These are phyloP conservation scores for Deladenus siricidicola DNA, from an alignment of 2,888 invertebrate species.

Conservation along the genomic window DNA sequence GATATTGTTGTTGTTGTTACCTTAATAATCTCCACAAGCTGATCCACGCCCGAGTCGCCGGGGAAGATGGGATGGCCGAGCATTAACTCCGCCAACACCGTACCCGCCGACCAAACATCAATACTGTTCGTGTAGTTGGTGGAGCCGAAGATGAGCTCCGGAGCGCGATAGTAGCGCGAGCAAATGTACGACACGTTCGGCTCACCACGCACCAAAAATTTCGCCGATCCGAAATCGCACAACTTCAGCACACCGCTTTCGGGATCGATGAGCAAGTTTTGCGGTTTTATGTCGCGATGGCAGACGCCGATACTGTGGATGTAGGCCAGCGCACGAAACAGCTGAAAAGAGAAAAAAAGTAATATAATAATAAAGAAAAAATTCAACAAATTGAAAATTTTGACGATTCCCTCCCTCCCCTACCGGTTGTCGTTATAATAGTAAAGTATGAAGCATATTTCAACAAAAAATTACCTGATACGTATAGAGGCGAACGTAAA, in stretches of 20 bases:
- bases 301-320: slow-evolving; percentile 91
- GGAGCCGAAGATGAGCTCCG: slow-evolving; percentile 98
- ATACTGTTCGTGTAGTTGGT: slow-evolving; percentile 79
- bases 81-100: slow-evolving; percentile 55
- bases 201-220: slow-evolving; percentile 50
- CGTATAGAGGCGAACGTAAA: slow-evolving; percentile 7
- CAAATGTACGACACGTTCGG: slow-evolving; percentile 95
- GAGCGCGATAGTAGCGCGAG: slow-evolving; percentile 83
- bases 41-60: slow-evolving; percentile 72
- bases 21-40: slow-evolving; percentile 98
- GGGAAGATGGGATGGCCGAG: slow-evolving; percentile 98
- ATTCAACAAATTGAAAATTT: not conserved
- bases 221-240: slow-evolving; percentile 80
- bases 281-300: slow-evolving; percentile 99
- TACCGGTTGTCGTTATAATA: not conserved
- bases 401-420: not conserved
- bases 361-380: not conserved
- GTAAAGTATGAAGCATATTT: not conserved
- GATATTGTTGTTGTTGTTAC: slow-evolving; percentile 59
- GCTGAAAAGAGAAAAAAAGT: slow-evolving; percentile 63
- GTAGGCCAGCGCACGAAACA: slow-evolving; percentile 97
- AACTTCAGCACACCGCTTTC: slow-evolving; percentile 94
- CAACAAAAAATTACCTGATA: slow-evolving; percentile 3
- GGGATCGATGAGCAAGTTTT: slow-evolving; percentile 91
- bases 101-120: slow-evolving; percentile 14